A percentile compares a stretch with the other conserved stretches of the same genome.
phyloP scores from a whole-genome alignment of 2,888 invertebrate species.

The Malacosoma neustria region DNA sequence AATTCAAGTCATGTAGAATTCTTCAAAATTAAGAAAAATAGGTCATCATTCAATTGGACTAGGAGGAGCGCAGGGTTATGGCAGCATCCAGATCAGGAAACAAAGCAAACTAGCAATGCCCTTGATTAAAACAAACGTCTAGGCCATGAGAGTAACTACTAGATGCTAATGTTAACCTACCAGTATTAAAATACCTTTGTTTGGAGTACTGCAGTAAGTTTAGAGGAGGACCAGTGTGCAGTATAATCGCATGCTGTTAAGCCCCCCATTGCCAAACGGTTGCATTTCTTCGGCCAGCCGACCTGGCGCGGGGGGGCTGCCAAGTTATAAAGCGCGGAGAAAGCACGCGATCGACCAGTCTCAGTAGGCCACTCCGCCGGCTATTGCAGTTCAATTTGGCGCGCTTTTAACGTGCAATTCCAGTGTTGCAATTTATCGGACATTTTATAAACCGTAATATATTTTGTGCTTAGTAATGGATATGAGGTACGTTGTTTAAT shows the following conservation, averaged over 20 bases:
- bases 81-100: no score
- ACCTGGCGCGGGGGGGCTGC: conserved; percentile 19
- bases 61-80: no score
- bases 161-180: no score
- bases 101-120: no score
- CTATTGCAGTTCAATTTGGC: conserved; percentile 35
- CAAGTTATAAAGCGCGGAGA: conserved; percentile 68
- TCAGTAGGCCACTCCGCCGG: conserved; percentile 29
- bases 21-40: no score
- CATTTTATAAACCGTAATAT: conserved; percentile 11
- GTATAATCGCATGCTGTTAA: not conserved
- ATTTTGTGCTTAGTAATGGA: conserved; percentile 28
- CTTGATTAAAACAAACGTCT: no score
- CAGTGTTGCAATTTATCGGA: conserved; percentile 42
- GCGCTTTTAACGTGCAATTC: conserved; percentile 40
- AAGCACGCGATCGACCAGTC: conserved; percentile 56
- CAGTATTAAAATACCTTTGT: no score
- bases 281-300: conserved; percentile 57
- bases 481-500: conserved; percentile 49
- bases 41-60: no score
- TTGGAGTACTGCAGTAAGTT: no score
- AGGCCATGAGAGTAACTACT: no score
- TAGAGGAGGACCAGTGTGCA: no score
- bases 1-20: no score
- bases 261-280: conserved; percentile 41